Conservation (phyloP, 2,113 vertebrate genomes). For the Oncorhynchus kisutch region DNA sequence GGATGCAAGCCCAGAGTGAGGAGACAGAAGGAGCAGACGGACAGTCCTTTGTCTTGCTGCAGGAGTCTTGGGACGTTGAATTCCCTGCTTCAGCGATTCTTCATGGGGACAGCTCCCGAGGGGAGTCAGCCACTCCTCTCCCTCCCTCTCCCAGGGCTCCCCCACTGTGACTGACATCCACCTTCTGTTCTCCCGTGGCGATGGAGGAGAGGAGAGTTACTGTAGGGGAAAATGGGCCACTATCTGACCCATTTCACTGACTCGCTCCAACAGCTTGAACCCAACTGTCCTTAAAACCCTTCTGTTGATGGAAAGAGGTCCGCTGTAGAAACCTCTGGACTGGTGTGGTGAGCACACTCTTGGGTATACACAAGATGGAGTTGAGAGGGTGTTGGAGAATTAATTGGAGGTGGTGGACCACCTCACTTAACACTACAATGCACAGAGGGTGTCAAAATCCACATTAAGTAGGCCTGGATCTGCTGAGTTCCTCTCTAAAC, state of each 20-base stretch:
- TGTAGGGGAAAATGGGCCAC: conserved; percentile 66
- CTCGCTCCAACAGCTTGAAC: conserved; percentile 48
- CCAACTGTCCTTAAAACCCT: conserved; percentile 42
- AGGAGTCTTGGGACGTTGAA: conserved; percentile 69
- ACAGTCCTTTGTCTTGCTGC: conserved; percentile 65
- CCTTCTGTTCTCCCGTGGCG: conserved; percentile 70
- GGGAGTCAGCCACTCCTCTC: conserved; percentile 44
- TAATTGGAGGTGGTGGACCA: too few species aligned
- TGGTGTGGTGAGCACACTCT: conserved; percentile 5
- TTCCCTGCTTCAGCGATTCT: conserved; percentile 76
- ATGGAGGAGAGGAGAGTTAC: too few species aligned
- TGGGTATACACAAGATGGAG: background rate
- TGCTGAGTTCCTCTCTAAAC: too few species aligned
- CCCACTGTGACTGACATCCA: conserved; percentile 69
- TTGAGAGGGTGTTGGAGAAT: too few species aligned
- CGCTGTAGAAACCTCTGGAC: conserved; percentile 1
- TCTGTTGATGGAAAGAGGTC: conserved; percentile 41
- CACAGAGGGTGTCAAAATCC: too few species aligned
- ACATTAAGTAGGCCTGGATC: too few species aligned
- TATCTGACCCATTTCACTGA: conserved; percentile 72
- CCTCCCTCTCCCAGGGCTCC: conserved; percentile 55
- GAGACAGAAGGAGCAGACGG: conserved; percentile 47
- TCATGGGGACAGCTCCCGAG: conserved; percentile 71
- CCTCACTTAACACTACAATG: too few species aligned
- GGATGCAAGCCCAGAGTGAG: background rate